phyloP scores from a whole-genome alignment of 2,888 invertebrate species.

The Argyresthia albistria region DNA sequence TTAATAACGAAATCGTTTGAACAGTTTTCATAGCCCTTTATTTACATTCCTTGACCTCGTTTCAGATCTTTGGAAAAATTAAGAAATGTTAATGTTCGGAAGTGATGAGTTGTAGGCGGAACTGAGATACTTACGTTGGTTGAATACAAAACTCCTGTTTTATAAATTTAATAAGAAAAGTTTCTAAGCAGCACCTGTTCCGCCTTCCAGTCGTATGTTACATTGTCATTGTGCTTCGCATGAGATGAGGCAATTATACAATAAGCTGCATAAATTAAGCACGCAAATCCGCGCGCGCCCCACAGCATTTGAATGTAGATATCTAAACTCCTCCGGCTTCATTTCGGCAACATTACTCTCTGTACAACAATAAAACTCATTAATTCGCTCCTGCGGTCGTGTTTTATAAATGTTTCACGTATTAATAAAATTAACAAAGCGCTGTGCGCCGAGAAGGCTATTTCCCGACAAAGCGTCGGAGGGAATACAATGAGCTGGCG shows the following conservation, averaged over 20 bases:
- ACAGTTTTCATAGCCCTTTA: no score
- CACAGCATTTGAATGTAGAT: slow-evolving; percentile 29
- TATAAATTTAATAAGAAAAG: slow-evolving; percentile 31
- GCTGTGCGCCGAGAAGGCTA: slow-evolving; percentile 52
- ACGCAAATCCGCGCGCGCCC: slow-evolving; percentile 36
- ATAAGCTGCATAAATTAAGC: slow-evolving; percentile 48
- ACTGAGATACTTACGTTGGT: not conserved
- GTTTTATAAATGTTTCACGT: slow-evolving; percentile 70
- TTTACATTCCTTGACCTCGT: no score
- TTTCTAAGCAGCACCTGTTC: slow-evolving; percentile 42
- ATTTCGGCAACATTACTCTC: slow-evolving; percentile 58
- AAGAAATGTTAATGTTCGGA: not conserved
- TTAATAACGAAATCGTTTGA: no score
- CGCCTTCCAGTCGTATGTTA: slow-evolving; percentile 23
- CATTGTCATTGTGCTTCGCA: slow-evolving; percentile 20
- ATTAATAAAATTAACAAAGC: slow-evolving; percentile 73
- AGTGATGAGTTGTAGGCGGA: no score
- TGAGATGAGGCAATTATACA: slow-evolving; percentile 38
- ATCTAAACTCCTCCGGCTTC: slow-evolving; percentile 43
- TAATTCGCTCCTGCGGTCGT: slow-evolving; percentile 62
- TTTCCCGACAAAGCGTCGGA: slow-evolving; percentile 62
- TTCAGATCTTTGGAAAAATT: no score
- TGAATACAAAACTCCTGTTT: slow-evolving; percentile 22
- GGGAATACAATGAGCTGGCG: slow-evolving; percentile 47
- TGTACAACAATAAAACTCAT: slow-evolving; percentile 67